phyloP scores from a whole-genome alignment of 1,140 invertebrate species.

The Nebria ingens region DNA sequence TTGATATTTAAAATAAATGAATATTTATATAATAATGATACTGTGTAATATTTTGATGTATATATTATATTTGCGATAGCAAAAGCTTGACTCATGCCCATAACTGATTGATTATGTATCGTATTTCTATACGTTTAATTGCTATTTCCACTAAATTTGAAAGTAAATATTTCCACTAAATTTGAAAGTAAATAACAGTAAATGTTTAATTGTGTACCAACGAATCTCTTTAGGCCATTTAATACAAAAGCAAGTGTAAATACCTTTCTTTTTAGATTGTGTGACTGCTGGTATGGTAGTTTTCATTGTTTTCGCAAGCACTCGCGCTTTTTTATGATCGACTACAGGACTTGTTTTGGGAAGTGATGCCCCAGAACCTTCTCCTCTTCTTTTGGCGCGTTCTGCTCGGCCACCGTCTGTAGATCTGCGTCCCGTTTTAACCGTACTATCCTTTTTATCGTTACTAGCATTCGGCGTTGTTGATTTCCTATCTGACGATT shows the following conservation, averaged over 20 bases:
- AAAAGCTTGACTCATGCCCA: too few species aligned
- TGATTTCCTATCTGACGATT: neutral
- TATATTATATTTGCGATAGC: too few species aligned
- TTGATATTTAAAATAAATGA: too few species aligned
- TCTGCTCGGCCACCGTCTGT: constrained; percentile 12
- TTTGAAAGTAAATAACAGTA: too few species aligned
- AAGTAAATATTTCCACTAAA: too few species aligned
- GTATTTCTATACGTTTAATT: too few species aligned
- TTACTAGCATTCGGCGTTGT: neutral
- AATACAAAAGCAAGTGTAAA: neutral
- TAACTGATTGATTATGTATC: too few species aligned
- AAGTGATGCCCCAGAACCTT: constrained; percentile 14
- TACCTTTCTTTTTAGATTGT: constrained; percentile 1
- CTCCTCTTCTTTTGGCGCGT: constrained; percentile 16
- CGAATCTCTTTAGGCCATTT: too few species aligned
- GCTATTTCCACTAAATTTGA: too few species aligned
- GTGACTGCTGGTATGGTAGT: constrained; percentile 14
- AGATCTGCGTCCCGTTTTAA: neutral
- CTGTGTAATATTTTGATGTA: too few species aligned
- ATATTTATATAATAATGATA: too few species aligned
- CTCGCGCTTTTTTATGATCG: constrained; percentile 33
- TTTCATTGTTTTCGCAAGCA: constrained; percentile 30
- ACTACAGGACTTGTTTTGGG: constrained; percentile 24
- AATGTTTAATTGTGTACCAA: too few species aligned
- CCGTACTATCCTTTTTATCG: neutral